These are phyloP conservation scores for Phoxinus dragarum DNA, from an alignment of 2,797 vertebrate species.

Conservation along the genomic window DNA sequence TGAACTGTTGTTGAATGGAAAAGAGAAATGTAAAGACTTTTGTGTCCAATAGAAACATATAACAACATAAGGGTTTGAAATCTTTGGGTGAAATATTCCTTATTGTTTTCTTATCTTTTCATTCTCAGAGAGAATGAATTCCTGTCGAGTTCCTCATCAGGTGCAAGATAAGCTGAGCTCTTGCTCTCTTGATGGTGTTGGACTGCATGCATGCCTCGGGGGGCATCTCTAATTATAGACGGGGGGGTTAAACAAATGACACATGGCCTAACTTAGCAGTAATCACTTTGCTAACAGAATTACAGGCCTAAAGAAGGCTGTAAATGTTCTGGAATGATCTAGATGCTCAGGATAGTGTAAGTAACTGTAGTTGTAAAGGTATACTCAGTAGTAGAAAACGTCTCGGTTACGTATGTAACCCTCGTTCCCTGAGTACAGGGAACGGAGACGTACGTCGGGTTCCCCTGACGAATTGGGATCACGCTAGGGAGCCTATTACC, in stretches of 20 bases:
- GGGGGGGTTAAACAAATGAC: conserved; percentile 16
- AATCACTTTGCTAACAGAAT: background rate
- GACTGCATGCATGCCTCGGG: conserved; percentile 65
- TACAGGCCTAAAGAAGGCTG: background rate
- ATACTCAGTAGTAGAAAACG: background rate
- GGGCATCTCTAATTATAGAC: conserved; percentile 70
- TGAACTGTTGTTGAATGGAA: background rate
- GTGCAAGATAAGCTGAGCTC: conserved; percentile 44
- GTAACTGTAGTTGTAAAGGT: background rate
- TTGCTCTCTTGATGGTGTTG: conserved; percentile 51
- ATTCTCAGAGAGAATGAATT: background rate
- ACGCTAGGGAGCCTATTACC: no score
- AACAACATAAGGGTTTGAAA: background rate
- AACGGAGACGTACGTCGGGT: no score
- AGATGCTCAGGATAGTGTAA: background rate
- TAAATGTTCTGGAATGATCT: background rate
- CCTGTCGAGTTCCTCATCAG: conserved; percentile 19
- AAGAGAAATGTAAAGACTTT: background rate
- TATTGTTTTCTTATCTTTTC: background rate
- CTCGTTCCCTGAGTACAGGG: no score
- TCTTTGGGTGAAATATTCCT: background rate
- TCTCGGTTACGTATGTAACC: no score
- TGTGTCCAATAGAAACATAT: background rate
- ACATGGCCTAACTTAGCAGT: background rate
- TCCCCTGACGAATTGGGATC: no score